phyloP scores from a whole-genome alignment of 2,888 invertebrate species.

The Acanthosoma haemorrhoidale region DNA sequence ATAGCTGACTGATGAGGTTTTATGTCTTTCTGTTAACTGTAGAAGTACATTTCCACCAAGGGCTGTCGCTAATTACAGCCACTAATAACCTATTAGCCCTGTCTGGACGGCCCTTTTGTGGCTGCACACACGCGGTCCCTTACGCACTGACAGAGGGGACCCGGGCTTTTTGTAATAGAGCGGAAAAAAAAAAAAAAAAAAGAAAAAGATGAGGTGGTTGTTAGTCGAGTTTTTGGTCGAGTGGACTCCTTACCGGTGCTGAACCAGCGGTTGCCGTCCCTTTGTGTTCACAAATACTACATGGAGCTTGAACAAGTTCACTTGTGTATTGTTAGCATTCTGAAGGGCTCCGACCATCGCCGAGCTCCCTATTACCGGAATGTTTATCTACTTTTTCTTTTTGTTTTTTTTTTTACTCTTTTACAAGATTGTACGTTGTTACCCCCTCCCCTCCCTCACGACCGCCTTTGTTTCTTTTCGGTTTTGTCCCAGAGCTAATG shows the following conservation, averaged over 20 bases:
- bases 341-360: background rate
- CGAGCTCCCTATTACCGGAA: background rate
- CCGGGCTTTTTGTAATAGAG: background rate
- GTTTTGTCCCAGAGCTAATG: background rate
- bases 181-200: background rate
- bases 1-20: too few species aligned
- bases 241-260: background rate
- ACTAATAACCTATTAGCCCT: too few species aligned
- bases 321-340: background rate
- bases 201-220: background rate
- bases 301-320: background rate
- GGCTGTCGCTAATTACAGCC: too few species aligned
- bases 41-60: too few species aligned
- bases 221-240: background rate
- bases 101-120: too few species aligned
- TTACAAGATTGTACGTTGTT: background rate
- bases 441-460: background rate
- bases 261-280: background rate
- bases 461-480: background rate
- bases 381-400: background rate
- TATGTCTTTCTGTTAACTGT: too few species aligned
- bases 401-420: too few species aligned
- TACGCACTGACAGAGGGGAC: background rate
- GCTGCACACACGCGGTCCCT: background rate
- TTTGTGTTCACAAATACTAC: background rate